A percentile compares a stretch with the other conserved stretches of the same genome.
Evolutionary conservation across 2,888 invertebrate genomes (phyloP).

Genomic region (Brachypterus glaber): DNA sequence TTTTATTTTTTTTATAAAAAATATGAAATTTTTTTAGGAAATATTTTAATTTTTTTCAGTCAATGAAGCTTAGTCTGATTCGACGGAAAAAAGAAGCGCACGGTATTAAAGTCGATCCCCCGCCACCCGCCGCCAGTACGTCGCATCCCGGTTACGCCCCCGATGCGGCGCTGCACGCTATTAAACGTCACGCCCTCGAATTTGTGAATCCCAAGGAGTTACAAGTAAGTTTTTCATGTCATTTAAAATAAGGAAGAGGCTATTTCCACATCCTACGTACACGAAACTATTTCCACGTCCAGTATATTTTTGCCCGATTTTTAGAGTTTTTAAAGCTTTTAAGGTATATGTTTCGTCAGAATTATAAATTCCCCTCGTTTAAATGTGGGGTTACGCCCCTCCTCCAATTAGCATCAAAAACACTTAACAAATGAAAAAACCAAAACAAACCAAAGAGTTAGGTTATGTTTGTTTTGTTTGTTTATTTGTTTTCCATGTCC

Average conservation of each 20-base stretch:
- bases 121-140: conserved; percentile 36
- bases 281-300: too few relatives aligned
- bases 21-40: conserved; percentile 2
- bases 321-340: too few relatives aligned
- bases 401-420: too few relatives aligned
- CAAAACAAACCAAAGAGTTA: too few relatives aligned
- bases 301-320: too few relatives aligned
- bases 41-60: conserved; percentile 17
- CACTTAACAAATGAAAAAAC: too few relatives aligned
- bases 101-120: conserved; percentile 46
- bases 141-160: conserved; percentile 81
- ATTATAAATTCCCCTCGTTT: neutral
- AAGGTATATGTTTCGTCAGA: too few relatives aligned
- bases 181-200: conserved; percentile 88
- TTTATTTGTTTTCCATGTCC: neutral
- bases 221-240: conserved; percentile 54
- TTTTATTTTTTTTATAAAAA: neutral
- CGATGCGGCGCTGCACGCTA: conserved; percentile 94
- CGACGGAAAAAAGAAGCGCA: conserved; percentile 52
- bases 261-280: too few relatives aligned
- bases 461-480: too few relatives aligned
- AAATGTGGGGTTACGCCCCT: too few relatives aligned
- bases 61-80: conserved; percentile 55
- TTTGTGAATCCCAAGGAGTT: conserved; percentile 84
- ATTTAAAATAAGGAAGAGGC: too few relatives aligned